Percentiles rank a stretch among this genome's conserved stretches.
Evolutionary conservation across 2,888 invertebrate species (phyloP).

Genomic region (Diarsia mendica): DNA sequence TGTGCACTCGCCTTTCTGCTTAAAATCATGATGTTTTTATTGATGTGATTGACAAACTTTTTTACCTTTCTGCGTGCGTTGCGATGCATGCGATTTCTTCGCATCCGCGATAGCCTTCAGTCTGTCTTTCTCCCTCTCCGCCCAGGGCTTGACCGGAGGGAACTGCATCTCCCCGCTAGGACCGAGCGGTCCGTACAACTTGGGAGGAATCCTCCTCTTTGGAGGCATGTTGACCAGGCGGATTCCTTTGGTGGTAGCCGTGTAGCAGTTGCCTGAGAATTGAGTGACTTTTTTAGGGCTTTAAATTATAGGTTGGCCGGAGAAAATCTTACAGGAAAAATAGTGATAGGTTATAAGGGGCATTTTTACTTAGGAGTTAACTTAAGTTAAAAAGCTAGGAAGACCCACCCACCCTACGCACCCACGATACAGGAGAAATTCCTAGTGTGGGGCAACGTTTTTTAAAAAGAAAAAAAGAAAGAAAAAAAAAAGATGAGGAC

Average conservation of each 20-base stretch:
- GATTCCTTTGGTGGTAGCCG: conserved; percentile 76
- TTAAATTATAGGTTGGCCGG: not conserved
- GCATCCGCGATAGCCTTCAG: conserved; percentile 75
- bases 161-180: conserved; percentile 89
- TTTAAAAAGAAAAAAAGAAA: no score
- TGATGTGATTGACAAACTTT: no score
- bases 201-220: conserved; percentile 75
- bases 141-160: conserved; percentile 88
- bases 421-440: no score
- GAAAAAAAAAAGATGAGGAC: no score
- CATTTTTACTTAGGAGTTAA: no score
- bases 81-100: conserved; percentile 75
- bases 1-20: not conserved
- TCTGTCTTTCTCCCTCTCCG: conserved; percentile 84
- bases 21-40: no score
- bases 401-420: no score
- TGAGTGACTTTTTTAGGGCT: not conserved
- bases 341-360: not conserved
- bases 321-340: not conserved
- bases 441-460: no score
- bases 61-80: conserved; percentile 79
- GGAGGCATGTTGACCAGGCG: conserved; percentile 84
- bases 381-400: no score
- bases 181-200: conserved; percentile 83
- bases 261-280: conserved; percentile 83